A percentile compares a stretch with the other conserved stretches of the same genome.
Evolutionary conservation across 2,888 invertebrate genomes (phyloP).

Genomic region (Pachliopta kotzebuea): DNA sequence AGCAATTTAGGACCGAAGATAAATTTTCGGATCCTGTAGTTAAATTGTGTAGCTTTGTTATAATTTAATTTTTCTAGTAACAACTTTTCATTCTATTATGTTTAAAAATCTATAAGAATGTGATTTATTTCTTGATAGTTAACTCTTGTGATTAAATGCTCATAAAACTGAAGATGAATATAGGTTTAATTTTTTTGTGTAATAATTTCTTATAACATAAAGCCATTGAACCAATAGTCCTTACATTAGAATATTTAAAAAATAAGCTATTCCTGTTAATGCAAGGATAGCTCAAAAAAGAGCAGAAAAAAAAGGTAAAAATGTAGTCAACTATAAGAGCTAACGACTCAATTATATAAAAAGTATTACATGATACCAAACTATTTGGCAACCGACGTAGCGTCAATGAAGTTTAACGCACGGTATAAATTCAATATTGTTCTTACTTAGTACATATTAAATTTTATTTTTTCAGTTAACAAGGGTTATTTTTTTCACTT

Average conservation of each 20-base stretch:
- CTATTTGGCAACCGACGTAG: slow-evolving; percentile 5
- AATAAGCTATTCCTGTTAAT: too few relatives aligned
- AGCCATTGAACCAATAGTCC: too few relatives aligned
- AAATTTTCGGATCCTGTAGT: slow-evolving; percentile 14
- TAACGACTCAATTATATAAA: slow-evolving; percentile 3
- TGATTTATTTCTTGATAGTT: slow-evolving; percentile 17
- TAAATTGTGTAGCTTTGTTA: slow-evolving; percentile 14
- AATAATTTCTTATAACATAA: too few relatives aligned
- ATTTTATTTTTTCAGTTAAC: background rate
- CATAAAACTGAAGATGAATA: background rate
- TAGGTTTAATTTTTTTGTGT: too few relatives aligned
- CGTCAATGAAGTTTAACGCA: slow-evolving; percentile 2
- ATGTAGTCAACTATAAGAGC: background rate
- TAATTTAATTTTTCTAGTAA: slow-evolving; percentile 17
- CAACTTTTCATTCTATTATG: slow-evolving; percentile 20
- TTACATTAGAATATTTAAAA: too few relatives aligned
- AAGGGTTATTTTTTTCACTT: too few relatives aligned
- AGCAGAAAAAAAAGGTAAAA: background rate
- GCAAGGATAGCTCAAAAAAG: too few relatives aligned
- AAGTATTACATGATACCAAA: background rate
- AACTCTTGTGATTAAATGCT: background rate
- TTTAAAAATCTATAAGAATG: slow-evolving; percentile 9
- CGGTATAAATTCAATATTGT: background rate
- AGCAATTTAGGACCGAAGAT: slow-evolving; percentile 18
- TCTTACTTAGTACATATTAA: background rate